Percentiles rank a stretch among this genome's conserved stretches.
phyloP scores from a whole-genome alignment of 2,797 vertebrate species.

The Helarctos malayanus region DNA sequence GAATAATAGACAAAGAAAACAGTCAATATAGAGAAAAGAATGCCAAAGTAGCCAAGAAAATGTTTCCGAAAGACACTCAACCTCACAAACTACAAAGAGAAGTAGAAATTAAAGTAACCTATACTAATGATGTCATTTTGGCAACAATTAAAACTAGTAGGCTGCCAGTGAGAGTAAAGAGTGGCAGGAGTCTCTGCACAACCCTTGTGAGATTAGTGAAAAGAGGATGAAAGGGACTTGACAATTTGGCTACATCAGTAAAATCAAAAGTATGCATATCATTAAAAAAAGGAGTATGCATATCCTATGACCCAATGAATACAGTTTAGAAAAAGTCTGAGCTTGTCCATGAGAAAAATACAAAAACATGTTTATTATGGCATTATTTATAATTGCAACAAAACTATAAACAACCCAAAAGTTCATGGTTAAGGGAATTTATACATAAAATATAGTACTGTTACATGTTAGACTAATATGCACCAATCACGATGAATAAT shows the following conservation, averaged over 20 bases:
- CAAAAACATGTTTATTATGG: background rate
- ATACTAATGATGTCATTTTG: background rate
- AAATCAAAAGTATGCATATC: background rate
- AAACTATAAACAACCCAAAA: slow-evolving; percentile 32
- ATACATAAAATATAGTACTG: background rate
- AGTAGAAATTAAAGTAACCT: slow-evolving; percentile 6
- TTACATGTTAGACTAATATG: background rate
- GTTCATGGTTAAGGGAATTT: background rate
- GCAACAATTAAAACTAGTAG: background rate
- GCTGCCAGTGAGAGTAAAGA: background rate
- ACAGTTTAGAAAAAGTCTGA: slow-evolving; percentile 23
- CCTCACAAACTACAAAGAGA: background rate
- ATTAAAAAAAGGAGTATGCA: background rate
- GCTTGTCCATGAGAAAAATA: background rate
- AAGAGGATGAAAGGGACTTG: background rate
- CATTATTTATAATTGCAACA: slow-evolving; percentile 41
- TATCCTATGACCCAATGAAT: background rate
- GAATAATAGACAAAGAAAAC: background rate
- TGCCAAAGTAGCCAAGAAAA: background rate
- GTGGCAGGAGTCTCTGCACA: background rate
- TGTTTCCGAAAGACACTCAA: background rate
- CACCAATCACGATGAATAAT: slow-evolving; percentile 51
- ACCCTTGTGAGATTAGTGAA: background rate
- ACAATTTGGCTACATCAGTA: background rate
- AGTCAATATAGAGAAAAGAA: background rate